Percentiles rank a stretch among this genome's conserved stretches.
These are phyloP conservation scores for Oedothorax gibbosus DNA, from an alignment of 1,140 invertebrate genomes.

Conservation along the genomic window DNA sequence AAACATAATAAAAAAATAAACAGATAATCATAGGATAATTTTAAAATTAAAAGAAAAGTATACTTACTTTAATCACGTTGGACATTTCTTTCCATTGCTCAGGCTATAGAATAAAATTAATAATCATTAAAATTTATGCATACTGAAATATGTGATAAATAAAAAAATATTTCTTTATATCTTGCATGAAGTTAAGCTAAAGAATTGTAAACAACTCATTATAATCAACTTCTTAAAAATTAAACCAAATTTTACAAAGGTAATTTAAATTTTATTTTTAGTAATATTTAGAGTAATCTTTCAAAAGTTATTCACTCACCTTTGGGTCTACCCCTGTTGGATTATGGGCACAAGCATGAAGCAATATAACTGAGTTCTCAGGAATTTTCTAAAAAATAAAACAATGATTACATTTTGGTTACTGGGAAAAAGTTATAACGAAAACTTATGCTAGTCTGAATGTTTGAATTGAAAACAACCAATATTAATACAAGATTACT, in stretches of 20 bases:
- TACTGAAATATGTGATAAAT: no score
- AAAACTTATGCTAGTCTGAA: no score
- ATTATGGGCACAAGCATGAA: slow-evolving; percentile 99
- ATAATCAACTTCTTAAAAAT: no score
- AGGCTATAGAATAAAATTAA: slow-evolving; percentile 66
- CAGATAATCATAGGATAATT: no score
- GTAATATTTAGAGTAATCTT: no score
- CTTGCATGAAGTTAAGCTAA: no score
- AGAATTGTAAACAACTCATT: no score
- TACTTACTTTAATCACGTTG: slow-evolving; percentile 76
- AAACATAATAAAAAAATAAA: no score
- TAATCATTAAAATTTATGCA: slow-evolving; percentile 5
- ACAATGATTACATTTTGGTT: not conserved
- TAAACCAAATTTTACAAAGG: no score
- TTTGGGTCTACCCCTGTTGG: slow-evolving; percentile 97
- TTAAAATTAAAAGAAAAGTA: not conserved
- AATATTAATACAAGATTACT: not conserved
- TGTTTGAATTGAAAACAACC: no score
- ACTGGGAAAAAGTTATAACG: no score
- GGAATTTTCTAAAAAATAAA: slow-evolving; percentile 83
- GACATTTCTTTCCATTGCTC: slow-evolving; percentile 92
- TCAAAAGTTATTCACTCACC: slow-evolving; percentile 46
- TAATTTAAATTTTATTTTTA: not conserved
- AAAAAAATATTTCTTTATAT: no score
- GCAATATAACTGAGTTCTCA: slow-evolving; percentile 88